Evolutionary conservation across 2,888 invertebrate genomes (phyloP).

Genomic region (Lithophane semibrunnea): DNA sequence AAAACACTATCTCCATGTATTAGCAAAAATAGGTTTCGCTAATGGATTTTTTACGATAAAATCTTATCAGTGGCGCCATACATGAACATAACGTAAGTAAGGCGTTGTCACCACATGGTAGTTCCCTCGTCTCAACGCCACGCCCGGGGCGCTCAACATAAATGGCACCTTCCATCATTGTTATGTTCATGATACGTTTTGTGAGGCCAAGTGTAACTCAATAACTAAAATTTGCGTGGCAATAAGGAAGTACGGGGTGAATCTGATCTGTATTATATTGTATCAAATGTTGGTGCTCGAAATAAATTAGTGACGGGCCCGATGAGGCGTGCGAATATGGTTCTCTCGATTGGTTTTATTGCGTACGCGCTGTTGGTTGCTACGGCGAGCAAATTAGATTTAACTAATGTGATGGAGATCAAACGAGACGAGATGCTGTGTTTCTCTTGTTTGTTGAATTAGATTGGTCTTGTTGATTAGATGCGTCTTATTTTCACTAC

Average conservation of each 20-base stretch:
- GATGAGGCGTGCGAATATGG: slow-evolving; percentile 77
- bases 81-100: slow-evolving; percentile 9
- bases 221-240: slow-evolving; percentile 72
- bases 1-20: slow-evolving; percentile 17
- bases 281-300: slow-evolving; percentile 68
- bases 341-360: slow-evolving; percentile 72
- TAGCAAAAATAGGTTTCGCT: slow-evolving; percentile 46
- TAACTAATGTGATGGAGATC: slow-evolving; percentile 58
- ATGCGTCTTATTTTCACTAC: slow-evolving; percentile 22
- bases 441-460: slow-evolving; percentile 33
- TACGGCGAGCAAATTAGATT: slow-evolving; percentile 50
- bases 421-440: slow-evolving; percentile 41
- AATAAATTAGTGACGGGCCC: slow-evolving; percentile 68
- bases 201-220: slow-evolving; percentile 61
- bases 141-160: slow-evolving; percentile 6
- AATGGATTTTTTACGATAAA: slow-evolving; percentile 60
- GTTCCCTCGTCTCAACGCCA: not conserved
- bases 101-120: slow-evolving; percentile 27
- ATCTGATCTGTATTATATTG: slow-evolving; percentile 69
- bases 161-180: slow-evolving; percentile 36
- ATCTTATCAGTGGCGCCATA: slow-evolving; percentile 46
- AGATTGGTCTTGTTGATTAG: slow-evolving; percentile 32
- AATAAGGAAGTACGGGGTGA: slow-evolving; percentile 76
- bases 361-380: slow-evolving; percentile 45
- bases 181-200: slow-evolving; percentile 48